Conservation (phyloP, 1,140 invertebrate genomes). For the Reticulitermes speratus region DNA sequence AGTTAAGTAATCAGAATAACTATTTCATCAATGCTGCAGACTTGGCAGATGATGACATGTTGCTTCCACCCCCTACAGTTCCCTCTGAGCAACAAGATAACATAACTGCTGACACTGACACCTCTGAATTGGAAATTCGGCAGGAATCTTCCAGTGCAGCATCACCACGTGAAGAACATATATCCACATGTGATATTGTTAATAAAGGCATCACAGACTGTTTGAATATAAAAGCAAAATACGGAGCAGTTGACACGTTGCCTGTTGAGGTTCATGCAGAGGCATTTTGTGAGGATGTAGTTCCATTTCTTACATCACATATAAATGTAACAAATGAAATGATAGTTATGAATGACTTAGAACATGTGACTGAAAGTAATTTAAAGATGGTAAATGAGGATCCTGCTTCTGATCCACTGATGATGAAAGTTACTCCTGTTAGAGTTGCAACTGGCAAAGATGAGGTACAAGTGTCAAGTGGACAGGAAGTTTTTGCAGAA, state of each 20-base stretch:
- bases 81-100: neutral
- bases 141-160: neutral
- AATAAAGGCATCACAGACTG: slow-evolving; percentile 13
- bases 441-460: slow-evolving; percentile 1
- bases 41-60: slow-evolving; percentile 35
- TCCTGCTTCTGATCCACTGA: neutral
- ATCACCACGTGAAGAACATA: neutral
- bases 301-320: slow-evolving; percentile 20
- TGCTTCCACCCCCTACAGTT: slow-evolving; percentile 13
- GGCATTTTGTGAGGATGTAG: slow-evolving; percentile 23
- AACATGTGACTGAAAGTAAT: neutral
- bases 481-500: slow-evolving; percentile 32
- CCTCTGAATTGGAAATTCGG: neutral
- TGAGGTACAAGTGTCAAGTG: slow-evolving; percentile 21
- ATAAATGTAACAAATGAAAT: neutral
- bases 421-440: neutral
- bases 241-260: neutral
- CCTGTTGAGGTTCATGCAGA: neutral
- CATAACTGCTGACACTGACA: neutral
- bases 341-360: neutral
- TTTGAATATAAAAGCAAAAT: slow-evolving; percentile 9
- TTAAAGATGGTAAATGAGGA: neutral
- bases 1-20: slow-evolving; percentile 23
- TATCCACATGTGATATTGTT: slow-evolving; percentile 19
- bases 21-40: slow-evolving; percentile 37